Percentiles rank a stretch among this genome's conserved stretches.
phyloP scores from a whole-genome alignment of 2,113 vertebrate species.

The Tetrao urogallus region DNA sequence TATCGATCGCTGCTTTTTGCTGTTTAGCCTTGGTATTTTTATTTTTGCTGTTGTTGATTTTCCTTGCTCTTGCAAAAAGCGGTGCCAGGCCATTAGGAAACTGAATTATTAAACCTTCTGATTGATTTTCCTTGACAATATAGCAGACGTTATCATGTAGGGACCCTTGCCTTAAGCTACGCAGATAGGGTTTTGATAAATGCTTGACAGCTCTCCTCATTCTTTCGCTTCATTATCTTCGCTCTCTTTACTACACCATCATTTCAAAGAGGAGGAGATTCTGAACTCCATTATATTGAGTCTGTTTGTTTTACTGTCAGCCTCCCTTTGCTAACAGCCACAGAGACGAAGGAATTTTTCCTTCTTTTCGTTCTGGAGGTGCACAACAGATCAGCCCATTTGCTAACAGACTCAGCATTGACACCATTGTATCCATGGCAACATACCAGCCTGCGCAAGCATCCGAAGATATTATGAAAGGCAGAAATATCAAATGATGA shows the following conservation, averaged over 20 bases:
- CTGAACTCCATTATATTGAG: slow-evolving; percentile 22
- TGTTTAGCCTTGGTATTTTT: neutral
- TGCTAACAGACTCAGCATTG: slow-evolving; percentile 12
- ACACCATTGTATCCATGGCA: slow-evolving; percentile 72
- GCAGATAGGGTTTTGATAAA: neutral
- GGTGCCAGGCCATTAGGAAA: slow-evolving; percentile 8
- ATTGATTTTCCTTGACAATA: slow-evolving; percentile 9
- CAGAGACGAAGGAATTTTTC: neutral
- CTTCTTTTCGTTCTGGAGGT: slow-evolving; percentile 14
- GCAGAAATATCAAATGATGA: slow-evolving; percentile 57
- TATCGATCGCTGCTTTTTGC: neutral
- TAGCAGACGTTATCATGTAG: neutral
- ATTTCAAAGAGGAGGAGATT: slow-evolving; percentile 14
- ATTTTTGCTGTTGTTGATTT: neutral
- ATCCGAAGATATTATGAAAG: slow-evolving; percentile 45
- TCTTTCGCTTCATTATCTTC: slow-evolving; percentile 12
- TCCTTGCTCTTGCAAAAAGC: neutral
- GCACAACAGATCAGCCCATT: slow-evolving; percentile 62
- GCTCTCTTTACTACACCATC: neutral
- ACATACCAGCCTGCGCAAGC: slow-evolving; percentile 54
- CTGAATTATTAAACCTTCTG: slow-evolving; percentile 1
- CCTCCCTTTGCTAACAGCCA: slow-evolving; percentile 18
- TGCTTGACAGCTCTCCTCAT: neutral
- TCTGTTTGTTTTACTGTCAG: neutral
- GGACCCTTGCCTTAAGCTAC: neutral